Evolutionary conservation across 2,113 vertebrate species (phyloP), one percentile per base, ranked within the genome.

Genomic region (Ranitomeya imitator): DNA sequence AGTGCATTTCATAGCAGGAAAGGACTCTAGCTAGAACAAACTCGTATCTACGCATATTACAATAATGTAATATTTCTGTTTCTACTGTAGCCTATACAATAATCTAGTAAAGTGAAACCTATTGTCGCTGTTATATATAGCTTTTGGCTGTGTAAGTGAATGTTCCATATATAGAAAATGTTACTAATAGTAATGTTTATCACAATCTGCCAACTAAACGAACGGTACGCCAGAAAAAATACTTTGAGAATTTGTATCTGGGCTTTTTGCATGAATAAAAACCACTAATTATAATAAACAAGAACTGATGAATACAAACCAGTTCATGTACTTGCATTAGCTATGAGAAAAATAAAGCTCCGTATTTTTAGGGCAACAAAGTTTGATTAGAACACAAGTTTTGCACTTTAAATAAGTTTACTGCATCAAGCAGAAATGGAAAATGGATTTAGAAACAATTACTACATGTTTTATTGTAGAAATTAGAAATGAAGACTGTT

Each of bases 261-360:
- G 76, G 37, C 7, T 76, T 85, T 85, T 61, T 61, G 77, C 69
- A 85, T 79, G 74, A 79, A 79, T 79, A 86, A 23, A 78, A 78
- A 86, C 26, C 74, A 86, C 85, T 77, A 77, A 79, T 79, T 79
- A 78, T 86, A 86, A 79, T 51, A 79, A 76, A 86, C 37, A 7
- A 79, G 19, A 51, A 67, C 74, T 13, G 23, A 26, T 21, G 37
- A 85, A 19, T 77, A 21, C 59, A 52, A 23, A 37, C 74, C 57
- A 63, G 31, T 78, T 85, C 16, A 63, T 86, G 61, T 31, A 63
- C 15, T 80, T 79, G 26, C 61, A 52, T 13, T 65, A 86, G 65
- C 73, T 86, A 31, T 69, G 21, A 65, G 60, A 79, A 63, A 86
- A 78, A 79, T 51, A 85, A 61, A 37, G 84, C 57, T 51, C 60